Conservation (phyloP, 2,113 vertebrate species). For the Tauraco erythrolophus region DNA sequence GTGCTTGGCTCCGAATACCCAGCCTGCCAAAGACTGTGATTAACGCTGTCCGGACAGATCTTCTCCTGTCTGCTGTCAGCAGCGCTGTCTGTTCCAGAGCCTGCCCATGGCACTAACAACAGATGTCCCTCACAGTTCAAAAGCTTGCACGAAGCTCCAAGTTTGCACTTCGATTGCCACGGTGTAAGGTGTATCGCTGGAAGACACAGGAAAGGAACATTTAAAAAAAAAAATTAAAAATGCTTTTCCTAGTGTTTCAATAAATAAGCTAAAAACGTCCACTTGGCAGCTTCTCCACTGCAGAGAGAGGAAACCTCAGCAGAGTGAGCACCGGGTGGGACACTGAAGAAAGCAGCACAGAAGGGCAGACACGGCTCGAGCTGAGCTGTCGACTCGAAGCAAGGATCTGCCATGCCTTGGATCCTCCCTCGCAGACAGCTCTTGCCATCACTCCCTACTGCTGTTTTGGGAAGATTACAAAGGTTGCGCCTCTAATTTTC, state of each 20-base stretch:
- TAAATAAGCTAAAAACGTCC: not conserved
- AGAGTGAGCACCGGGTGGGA: not conserved
- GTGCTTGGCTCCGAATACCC: not conserved
- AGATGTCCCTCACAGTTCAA: constrained; percentile 2
- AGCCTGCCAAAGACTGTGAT: constrained; percentile 22
- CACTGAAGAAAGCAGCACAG: not conserved
- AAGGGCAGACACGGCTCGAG: not conserved
- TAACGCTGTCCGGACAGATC: not conserved
- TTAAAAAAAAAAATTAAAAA: not conserved
- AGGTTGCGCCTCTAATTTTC: not conserved
- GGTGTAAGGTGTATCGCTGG: not conserved
- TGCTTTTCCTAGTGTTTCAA: not conserved
- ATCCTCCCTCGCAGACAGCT: not conserved
- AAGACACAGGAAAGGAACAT: not conserved
- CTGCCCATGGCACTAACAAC: not conserved
- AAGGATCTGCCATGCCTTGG: not conserved
- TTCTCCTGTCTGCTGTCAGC: constrained; percentile 45
- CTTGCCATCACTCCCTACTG: not conserved
- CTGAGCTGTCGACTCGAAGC: not conserved
- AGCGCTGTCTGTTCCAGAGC: constrained; percentile 6
- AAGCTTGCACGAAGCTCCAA: not conserved
- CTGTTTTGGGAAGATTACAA: not conserved
- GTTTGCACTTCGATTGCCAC: not conserved
- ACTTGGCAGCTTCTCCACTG: not conserved
- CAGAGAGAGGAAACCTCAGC: not conserved